Evolutionary conservation across 2,888 invertebrate species (phyloP).

Genomic region (Patella depressa): DNA sequence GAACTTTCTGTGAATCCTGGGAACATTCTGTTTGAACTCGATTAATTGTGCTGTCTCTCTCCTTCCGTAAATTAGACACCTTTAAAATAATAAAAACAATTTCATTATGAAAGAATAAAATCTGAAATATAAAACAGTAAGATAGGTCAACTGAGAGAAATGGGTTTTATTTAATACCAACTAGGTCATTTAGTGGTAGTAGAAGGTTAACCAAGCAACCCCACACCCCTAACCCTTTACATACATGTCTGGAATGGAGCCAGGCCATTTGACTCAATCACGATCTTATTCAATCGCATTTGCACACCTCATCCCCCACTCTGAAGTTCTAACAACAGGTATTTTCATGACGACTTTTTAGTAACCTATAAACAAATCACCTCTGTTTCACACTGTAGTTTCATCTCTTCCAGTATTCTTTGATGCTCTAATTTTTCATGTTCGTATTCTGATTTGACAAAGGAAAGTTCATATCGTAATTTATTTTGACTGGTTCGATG

Average conservation of each 20-base stretch:
- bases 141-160: too few relatives aligned
- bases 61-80: constrained; percentile 66
- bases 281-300: too few relatives aligned
- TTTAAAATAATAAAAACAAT: constrained; percentile 27
- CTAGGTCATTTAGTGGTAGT: too few relatives aligned
- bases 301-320: too few relatives aligned
- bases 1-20: constrained; percentile 61
- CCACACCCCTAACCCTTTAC: too few relatives aligned
- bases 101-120: neutral
- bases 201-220: too few relatives aligned
- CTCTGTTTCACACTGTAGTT: constrained; percentile 68
- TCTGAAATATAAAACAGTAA: neutral
- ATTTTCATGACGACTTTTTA: neutral
- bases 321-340: too few relatives aligned
- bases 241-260: too few relatives aligned
- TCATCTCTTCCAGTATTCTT: constrained; percentile 63
- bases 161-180: too few relatives aligned
- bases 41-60: constrained; percentile 61
- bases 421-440: constrained; percentile 62
- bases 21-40: constrained; percentile 59
- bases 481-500: constrained; percentile 62
- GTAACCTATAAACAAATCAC: constrained; percentile 39
- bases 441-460: constrained; percentile 70
- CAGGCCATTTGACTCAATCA: too few relatives aligned
- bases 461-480: constrained; percentile 67